Percentiles rank a stretch among this genome's conserved stretches.
Conservation (phyloP, 1,140 invertebrate genomes). For the Phenacoccus solenopsis region DNA sequence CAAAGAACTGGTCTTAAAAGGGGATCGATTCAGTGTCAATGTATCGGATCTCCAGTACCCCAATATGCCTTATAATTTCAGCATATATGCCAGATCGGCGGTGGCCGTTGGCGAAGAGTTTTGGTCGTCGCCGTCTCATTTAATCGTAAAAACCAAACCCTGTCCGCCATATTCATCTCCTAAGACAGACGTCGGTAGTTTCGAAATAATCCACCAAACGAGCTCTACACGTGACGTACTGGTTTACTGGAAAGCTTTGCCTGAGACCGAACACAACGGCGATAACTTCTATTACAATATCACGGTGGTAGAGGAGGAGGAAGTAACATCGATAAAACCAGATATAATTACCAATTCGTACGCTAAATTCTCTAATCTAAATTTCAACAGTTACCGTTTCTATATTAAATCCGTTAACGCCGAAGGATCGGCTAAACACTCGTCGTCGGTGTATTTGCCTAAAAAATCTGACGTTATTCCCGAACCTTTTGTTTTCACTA, state of each 20-base stretch:
- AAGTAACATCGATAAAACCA: neutral
- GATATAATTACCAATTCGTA: neutral
- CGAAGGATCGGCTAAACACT: neutral
- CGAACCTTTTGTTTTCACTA: slow-evolving; percentile 47
- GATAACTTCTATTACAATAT: slow-evolving; percentile 38
- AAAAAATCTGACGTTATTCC: neutral
- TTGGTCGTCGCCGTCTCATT: slow-evolving; percentile 49
- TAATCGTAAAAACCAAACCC: slow-evolving; percentile 41
- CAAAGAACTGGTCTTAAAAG: neutral
- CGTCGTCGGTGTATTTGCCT: neutral
- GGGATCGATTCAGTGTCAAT: neutral
- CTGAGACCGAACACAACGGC: slow-evolving; percentile 44
- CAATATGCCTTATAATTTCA: slow-evolving; percentile 50
- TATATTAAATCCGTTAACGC: neutral
- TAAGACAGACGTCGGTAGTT: slow-evolving; percentile 47
- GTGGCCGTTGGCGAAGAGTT: slow-evolving; percentile 36
- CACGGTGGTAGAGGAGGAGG: neutral
- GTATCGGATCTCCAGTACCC: slow-evolving; percentile 34
- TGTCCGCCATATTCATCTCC: slow-evolving; percentile 44
- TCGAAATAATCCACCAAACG: slow-evolving; percentile 38
- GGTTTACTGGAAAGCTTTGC: slow-evolving; percentile 56
- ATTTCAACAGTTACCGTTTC: neutral
- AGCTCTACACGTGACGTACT: slow-evolving; percentile 40
- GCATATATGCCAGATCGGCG: slow-evolving; percentile 45
- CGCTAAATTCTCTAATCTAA: neutral